A percentile compares a stretch with the other conserved stretches of the same genome.
Evolutionary conservation across 2,888 invertebrate genomes (phyloP).

Genomic region (Caradrina kadenii): DNA sequence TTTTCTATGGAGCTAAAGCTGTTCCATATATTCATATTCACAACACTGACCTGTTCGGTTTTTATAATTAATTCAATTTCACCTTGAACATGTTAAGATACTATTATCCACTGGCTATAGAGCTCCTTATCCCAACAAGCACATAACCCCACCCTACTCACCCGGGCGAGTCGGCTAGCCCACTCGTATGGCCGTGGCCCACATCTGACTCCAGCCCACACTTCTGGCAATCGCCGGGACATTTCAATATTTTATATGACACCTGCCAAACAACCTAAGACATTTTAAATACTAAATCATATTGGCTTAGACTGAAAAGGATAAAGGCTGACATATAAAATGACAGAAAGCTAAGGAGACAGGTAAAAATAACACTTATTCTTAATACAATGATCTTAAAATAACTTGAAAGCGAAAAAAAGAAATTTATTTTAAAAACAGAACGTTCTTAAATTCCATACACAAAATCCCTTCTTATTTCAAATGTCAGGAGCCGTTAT

Average conservation of each 20-base stretch:
- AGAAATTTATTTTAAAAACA: conserved; percentile 18
- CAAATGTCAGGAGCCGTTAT: conserved; percentile 77
- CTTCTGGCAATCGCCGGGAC: conserved; percentile 77
- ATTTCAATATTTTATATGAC: conserved; percentile 76
- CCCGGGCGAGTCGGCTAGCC: conserved; percentile 30
- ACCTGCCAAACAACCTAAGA: conserved; percentile 64
- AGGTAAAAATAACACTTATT: conserved; percentile 8
- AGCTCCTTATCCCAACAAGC: conserved; percentile 4
- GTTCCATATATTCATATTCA: too few relatives aligned
- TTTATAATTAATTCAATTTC: too few relatives aligned
- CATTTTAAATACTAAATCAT: conserved; percentile 52
- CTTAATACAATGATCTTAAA: conserved; percentile 5
- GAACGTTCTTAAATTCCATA: conserved; percentile 56
- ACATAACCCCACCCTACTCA: conserved; percentile 32
- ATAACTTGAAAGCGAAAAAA: conserved; percentile 10
- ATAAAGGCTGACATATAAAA: conserved; percentile 19
- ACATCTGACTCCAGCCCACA: conserved; percentile 82
- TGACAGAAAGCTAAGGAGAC: conserved; percentile 5
- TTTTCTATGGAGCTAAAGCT: too few relatives aligned
- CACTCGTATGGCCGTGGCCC: conserved; percentile 77
- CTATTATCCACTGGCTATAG: neutral
- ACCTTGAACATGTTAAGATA: neutral
- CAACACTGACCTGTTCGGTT: too few relatives aligned
- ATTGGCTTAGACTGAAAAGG: conserved; percentile 34
- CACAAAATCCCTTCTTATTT: conserved; percentile 70